Evolutionary conservation across 2,797 vertebrate species (phyloP).

Genomic region (Falco naumanni): DNA sequence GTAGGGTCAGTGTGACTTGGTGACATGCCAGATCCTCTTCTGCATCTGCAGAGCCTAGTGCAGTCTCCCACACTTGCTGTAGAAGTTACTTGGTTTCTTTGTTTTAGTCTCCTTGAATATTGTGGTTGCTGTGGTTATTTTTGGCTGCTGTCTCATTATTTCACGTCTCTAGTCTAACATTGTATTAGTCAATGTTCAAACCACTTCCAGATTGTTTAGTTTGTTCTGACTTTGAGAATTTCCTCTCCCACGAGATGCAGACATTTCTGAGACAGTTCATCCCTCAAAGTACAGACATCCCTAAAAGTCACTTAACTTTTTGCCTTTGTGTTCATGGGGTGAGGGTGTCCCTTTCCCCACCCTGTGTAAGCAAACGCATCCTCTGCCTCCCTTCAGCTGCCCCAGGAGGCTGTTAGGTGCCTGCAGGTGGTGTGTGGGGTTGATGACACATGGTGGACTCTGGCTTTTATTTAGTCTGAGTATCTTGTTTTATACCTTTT

Average conservation of each 20-base stretch:
- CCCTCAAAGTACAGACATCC: background rate
- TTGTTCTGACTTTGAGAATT: constrained; percentile 9
- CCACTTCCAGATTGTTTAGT: background rate
- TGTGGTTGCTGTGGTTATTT: background rate
- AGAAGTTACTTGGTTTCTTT: background rate
- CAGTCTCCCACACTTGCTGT: background rate
- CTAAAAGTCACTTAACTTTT: background rate
- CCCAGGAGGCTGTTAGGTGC: background rate
- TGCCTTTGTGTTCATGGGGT: background rate
- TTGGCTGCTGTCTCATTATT: constrained; percentile 19
- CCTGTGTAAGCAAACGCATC: background rate
- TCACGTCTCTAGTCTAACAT: background rate
- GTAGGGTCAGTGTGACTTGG: background rate
- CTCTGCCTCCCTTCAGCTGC: background rate
- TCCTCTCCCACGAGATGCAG: background rate
- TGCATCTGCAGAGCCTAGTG: constrained; percentile 21
- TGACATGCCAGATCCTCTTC: background rate
- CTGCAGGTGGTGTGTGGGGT: background rate
- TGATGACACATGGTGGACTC: background rate
- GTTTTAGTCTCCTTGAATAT: background rate
- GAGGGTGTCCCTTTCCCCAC: background rate
- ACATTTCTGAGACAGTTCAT: background rate
- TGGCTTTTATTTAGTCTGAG: background rate
- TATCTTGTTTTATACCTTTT: background rate
- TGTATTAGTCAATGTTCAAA: constrained; percentile 9